These are phyloP conservation scores for Bucco capensis DNA, from an alignment of 2,113 vertebrate species.

Conservation along the genomic window DNA sequence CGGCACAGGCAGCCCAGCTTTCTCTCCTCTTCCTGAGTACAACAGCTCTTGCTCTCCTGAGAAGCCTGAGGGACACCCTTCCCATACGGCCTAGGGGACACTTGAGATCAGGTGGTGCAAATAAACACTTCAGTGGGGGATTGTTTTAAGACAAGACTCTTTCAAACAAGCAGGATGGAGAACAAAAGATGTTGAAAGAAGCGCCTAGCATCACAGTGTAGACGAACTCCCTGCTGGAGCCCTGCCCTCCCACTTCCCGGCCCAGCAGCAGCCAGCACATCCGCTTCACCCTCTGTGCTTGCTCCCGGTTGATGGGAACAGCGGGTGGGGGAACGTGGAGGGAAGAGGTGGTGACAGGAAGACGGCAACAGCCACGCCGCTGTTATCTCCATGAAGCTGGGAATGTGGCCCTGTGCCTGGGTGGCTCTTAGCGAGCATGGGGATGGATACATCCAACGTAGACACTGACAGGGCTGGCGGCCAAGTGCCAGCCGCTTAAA, in stretches of 20 bases:
- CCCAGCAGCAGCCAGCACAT: neutral
- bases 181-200: neutral
- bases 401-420: neutral
- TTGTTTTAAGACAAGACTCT: conserved; percentile 33
- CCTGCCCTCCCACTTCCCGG: neutral
- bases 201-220: conserved; percentile 49
- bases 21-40: conserved; percentile 8
- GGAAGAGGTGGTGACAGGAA: conserved; percentile 35
- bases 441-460: conserved; percentile 5
- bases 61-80: neutral
- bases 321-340: neutral
- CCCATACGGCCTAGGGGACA: neutral
- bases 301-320: neutral
- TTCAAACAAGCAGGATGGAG: neutral
- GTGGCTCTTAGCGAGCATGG: neutral
- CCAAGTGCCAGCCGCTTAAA: conserved; percentile 56
- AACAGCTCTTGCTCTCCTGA: neutral
- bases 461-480: conserved; percentile 12
- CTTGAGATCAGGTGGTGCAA: neutral
- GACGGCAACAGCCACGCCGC: neutral
- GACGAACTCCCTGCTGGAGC: neutral
- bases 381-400: neutral
- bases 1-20: neutral
- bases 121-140: conserved; percentile 36
- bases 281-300: neutral